These are phyloP conservation scores for Lates calcarifer DNA, from an alignment of 2,113 vertebrate species.

Conservation along the genomic window DNA sequence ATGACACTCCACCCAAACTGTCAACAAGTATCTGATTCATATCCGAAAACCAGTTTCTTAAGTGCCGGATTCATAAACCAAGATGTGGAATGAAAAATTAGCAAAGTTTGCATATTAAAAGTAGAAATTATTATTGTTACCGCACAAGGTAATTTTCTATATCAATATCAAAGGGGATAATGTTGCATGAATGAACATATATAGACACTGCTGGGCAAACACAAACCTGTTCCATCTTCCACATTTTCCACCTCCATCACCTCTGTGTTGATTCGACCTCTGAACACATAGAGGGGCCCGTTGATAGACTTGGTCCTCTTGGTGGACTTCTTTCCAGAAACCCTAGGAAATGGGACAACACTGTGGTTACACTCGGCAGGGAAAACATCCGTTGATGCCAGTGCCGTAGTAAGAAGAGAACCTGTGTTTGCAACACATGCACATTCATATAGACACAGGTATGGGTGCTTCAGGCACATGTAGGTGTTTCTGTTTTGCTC, in stretches of 20 bases:
- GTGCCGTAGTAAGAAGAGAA: constrained; percentile 34
- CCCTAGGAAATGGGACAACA: constrained; percentile 84
- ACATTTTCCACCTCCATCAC: constrained; percentile 99
- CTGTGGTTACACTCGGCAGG: constrained; percentile 48
- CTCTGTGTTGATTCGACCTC: constrained; percentile 98
- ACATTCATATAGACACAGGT: constrained; percentile 39
- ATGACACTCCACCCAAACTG: constrained; percentile 76
- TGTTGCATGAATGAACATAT: constrained; percentile 38
- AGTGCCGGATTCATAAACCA: neutral
- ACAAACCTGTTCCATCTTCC: constrained; percentile 97
- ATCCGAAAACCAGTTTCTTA: constrained; percentile 16
- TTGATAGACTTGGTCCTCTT: constrained; percentile 98
- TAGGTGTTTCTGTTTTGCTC: constrained; percentile 34
- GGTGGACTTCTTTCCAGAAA: constrained; percentile 95
- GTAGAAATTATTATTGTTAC: neutral
- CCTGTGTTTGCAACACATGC: constrained; percentile 32
- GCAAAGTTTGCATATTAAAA: neutral
- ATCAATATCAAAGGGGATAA: constrained; percentile 8
- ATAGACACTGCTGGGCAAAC: constrained; percentile 34
- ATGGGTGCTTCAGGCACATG: constrained; percentile 15
- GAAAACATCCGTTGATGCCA: constrained; percentile 64
- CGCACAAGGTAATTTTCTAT: neutral
- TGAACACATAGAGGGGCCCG: constrained; percentile 95
- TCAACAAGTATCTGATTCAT: constrained; percentile 66
- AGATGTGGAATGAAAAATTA: neutral